phyloP scores from a whole-genome alignment of 2,888 invertebrate species.

The Yponomeuta malinellus region DNA sequence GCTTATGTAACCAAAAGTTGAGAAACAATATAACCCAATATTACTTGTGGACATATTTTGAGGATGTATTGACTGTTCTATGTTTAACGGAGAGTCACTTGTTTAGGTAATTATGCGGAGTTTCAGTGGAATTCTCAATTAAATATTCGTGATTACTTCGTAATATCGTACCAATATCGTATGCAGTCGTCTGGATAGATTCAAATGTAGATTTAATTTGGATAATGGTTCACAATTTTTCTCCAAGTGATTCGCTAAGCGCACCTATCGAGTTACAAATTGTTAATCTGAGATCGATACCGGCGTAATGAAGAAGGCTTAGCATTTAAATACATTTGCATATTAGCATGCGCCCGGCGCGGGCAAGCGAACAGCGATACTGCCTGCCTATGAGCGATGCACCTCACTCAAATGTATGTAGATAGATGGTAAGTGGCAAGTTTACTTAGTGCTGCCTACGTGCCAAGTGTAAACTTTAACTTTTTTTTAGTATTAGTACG shows the following conservation, averaged over 20 bases:
- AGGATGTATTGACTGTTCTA: no score
- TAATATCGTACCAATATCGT: no score
- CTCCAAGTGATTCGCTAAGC: slow-evolving; percentile 53
- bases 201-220: no score
- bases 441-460: neutral
- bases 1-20: neutral
- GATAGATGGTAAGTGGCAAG: slow-evolving; percentile 6
- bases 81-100: no score
- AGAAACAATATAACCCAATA: neutral
- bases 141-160: no score
- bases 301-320: slow-evolving; percentile 73
- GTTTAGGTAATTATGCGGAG: no score
- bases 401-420: slow-evolving; percentile 2
- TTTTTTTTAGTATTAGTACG: no score
- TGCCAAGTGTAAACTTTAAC: neutral
- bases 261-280: slow-evolving; percentile 71
- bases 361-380: neutral
- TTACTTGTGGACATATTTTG: no score
- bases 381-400: neutral
- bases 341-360: slow-evolving; percentile 61
- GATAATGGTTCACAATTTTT: neutral
- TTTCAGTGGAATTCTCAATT: no score
- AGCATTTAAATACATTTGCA: slow-evolving; percentile 76
- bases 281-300: slow-evolving; percentile 75
- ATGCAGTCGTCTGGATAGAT: no score